phyloP scores from a whole-genome alignment of 2,113 vertebrate species.

The Tympanuchus pallidicinctus region DNA sequence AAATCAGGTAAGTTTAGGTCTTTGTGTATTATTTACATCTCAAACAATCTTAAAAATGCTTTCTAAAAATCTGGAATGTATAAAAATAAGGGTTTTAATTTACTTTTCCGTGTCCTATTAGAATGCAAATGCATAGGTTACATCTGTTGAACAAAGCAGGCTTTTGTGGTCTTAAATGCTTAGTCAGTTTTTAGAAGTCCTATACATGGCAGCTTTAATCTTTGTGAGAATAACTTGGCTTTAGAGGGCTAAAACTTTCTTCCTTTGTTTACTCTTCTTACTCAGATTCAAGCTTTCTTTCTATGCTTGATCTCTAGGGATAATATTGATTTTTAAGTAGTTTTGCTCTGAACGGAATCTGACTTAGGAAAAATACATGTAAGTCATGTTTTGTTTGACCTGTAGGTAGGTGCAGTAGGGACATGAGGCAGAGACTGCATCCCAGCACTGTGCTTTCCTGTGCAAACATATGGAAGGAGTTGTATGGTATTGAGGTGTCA shows the following conservation, averaged over 20 bases:
- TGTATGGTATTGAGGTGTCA: accelerated
- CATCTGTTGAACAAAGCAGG: conserved; percentile 5
- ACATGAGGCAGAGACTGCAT: neutral
- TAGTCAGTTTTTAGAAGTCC: neutral
- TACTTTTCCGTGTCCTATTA: neutral
- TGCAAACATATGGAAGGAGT: neutral
- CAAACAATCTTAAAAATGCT: neutral
- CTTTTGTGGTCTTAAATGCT: conserved; percentile 9
- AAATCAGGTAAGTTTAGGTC: neutral
- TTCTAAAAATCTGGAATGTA: neutral
- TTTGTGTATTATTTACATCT: neutral
- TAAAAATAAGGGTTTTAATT: neutral
- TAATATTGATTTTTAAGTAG: conserved; percentile 15
- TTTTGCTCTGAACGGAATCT: neutral
- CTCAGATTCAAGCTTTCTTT: neutral
- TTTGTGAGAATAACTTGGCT: neutral
- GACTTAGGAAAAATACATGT: neutral
- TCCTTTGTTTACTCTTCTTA: conserved; percentile 28
- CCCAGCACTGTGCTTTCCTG: neutral
- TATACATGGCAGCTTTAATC: neutral
- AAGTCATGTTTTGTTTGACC: neutral
- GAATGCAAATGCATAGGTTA: neutral
- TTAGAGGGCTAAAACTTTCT: neutral
- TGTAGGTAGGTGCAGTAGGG: neutral
- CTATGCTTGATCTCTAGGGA: neutral